Base-by-base conservation (phyloP, 1,140 invertebrate genomes). In the honey bee (Apis mellifera) region DNA sequence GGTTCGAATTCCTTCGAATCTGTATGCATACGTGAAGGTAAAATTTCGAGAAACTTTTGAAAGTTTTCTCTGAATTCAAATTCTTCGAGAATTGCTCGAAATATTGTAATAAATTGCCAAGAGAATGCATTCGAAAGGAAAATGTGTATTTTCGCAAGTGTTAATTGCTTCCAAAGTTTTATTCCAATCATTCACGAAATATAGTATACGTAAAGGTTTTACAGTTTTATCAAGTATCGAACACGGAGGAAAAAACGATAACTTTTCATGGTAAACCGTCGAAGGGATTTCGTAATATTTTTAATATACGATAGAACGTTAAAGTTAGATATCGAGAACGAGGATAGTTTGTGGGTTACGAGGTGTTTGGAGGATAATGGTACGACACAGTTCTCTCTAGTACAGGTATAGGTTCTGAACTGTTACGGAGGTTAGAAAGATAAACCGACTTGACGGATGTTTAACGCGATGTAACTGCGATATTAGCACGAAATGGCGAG, bases 261-360 rank as follows among this genome's bases (percentile, higher is more conserved):
- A 42, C 3, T 42, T 42, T 7, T 5, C 32, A 7, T 55, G 23
- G 50, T 23, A 71, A 23, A 26, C 69, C n/a, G 17, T 17, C 9
- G 26, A 42, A 42, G 32, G 19, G 32, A 57, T 72, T 72, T 72
- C 19, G 19, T 9, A 26, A 72, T n/a, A n/a, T 72, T 57, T 72
- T 72, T 72, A 57, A 12, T 17, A 32, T 17, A 13, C 12, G 4
- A 2, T 13, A 21, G 23, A 48, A 68, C 17, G 12, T 19, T 48
- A n/a, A 66, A 13, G 5, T 26, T 9, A 50, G 21, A 9, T 13
- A 48, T 54, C 9, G 52, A 19, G 11, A 54, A 70, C 68, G 68
- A 19, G 13, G 13, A 26, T 4, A 52, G 32, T 71, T 32, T 21
- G 17, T 4, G 7, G 15, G 9, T 71, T 71, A 57, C 23, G 23